A percentile compares a stretch with the other conserved stretches of the same genome.
Evolutionary conservation across 1,140 invertebrate species (phyloP).

Genomic region (Marisa cornuarietis): DNA sequence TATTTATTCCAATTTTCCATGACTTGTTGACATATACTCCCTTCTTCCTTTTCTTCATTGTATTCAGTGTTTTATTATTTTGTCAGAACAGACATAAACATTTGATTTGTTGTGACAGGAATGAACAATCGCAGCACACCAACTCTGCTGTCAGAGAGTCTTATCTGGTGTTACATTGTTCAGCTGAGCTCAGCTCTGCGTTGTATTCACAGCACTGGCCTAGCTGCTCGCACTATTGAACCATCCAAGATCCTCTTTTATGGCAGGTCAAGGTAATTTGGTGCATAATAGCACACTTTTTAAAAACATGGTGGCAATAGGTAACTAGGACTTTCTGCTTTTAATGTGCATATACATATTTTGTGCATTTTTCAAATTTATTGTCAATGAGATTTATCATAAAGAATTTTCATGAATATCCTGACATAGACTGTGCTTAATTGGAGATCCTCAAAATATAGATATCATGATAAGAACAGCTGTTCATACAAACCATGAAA

Average conservation of each 20-base stretch:
- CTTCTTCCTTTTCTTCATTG: neutral
- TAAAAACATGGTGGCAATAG: too few species aligned
- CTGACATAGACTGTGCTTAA: too few species aligned
- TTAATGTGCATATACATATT: too few species aligned
- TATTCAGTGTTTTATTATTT: neutral
- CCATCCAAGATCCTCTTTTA: slow-evolving; percentile 87
- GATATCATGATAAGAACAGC: too few species aligned
- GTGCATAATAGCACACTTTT: neutral
- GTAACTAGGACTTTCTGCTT: too few species aligned
- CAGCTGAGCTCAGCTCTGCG: slow-evolving; percentile 93
- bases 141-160: slow-evolving; percentile 82
- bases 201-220: slow-evolving; percentile 85
- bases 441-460: too few species aligned
- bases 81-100: neutral
- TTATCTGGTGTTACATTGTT: slow-evolving; percentile 95
- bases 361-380: too few species aligned
- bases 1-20: neutral
- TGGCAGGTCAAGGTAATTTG: slow-evolving; percentile 70
- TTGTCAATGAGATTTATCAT: too few species aligned
- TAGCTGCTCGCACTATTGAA: slow-evolving; percentile 80
- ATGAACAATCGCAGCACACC: slow-evolving; percentile 58
- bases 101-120: slow-evolving; percentile 6
- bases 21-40: neutral
- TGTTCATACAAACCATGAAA: too few species aligned
- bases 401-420: too few species aligned